Conservation (phyloP, 2,888 invertebrate genomes). For the Microctonus hyperodae region DNA sequence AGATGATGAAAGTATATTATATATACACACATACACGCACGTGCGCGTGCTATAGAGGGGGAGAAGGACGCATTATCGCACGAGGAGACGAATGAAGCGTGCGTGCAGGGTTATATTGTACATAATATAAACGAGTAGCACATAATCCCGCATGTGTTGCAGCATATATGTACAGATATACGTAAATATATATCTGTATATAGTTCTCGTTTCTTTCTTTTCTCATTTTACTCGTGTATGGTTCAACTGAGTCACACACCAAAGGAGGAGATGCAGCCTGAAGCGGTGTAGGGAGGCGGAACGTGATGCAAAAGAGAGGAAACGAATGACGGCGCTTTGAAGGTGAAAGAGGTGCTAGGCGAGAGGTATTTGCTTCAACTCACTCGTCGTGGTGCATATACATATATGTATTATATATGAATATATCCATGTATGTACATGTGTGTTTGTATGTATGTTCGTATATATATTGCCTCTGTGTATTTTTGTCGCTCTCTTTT, state of each 20-base stretch:
- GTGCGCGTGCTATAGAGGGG: not conserved
- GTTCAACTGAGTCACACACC: slow-evolving; percentile 57
- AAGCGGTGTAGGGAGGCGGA: slow-evolving; percentile 21
- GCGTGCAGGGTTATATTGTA: not conserved
- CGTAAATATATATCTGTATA: too few species aligned
- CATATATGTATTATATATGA: too few species aligned
- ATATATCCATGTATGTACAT: too few species aligned
- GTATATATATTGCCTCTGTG: not conserved
- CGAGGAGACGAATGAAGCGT: slow-evolving; percentile 1
- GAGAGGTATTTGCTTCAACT: slow-evolving; percentile 2
- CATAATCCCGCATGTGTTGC: slow-evolving; percentile 8
- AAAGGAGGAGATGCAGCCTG: slow-evolving; percentile 38
- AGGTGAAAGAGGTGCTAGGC: slow-evolving; percentile 24
- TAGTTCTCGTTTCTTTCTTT: not conserved
- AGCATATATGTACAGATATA: slow-evolving; percentile 8
- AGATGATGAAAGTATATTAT: slow-evolving; percentile 58
- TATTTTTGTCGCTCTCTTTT: slow-evolving; percentile 10
- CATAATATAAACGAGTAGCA: not conserved
- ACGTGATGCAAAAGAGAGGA: slow-evolving; percentile 18
- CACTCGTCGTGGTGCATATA: slow-evolving; percentile 25
- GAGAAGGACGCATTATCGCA: not conserved
- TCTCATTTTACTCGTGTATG: slow-evolving; percentile 25
- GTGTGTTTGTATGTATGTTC: too few species aligned
- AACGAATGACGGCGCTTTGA: slow-evolving; percentile 8
- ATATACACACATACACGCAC: slow-evolving; percentile 28